Percentiles rank a stretch among this genome's conserved stretches.
These are phyloP conservation scores for Synanceia verrucosa DNA, from an alignment of 2,797 vertebrate genomes.

Conservation along the genomic window DNA sequence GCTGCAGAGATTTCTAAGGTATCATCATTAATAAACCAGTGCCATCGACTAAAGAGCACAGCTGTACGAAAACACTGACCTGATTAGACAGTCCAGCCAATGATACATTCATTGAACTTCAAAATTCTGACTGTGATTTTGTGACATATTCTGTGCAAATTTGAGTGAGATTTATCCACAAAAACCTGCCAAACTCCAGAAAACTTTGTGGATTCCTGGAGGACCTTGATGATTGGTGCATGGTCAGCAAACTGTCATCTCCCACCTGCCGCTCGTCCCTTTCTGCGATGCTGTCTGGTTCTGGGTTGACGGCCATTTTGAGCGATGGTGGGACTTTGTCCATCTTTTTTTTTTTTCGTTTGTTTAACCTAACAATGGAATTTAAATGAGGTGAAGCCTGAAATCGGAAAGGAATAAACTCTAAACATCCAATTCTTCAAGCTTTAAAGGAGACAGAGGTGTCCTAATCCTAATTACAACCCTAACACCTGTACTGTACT, in stretches of 20 bases:
- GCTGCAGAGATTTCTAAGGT: not conserved
- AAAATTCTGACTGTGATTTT: not conserved
- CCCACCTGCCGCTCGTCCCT: slow-evolving; percentile 32
- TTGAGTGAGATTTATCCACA: slow-evolving; percentile 14
- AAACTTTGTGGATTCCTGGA: slow-evolving; percentile 36
- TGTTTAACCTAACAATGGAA: slow-evolving; percentile 3
- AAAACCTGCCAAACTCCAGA: slow-evolving; percentile 34
- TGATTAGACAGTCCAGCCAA: too few relatives aligned
- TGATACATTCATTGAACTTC: not conserved
- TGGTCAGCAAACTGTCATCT: slow-evolving; percentile 58
- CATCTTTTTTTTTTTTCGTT: not conserved
- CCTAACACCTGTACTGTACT: not conserved
- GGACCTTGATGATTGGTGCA: slow-evolving; percentile 37
- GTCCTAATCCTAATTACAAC: not conserved
- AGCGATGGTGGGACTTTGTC: slow-evolving; percentile 18
- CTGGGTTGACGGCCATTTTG: slow-evolving; percentile 20
- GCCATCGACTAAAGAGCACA: not conserved
- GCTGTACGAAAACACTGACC: not conserved
- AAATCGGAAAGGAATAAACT: not conserved
- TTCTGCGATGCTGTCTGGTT: slow-evolving; percentile 25
- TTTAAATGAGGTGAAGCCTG: slow-evolving; percentile 10
- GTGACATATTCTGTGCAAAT: not conserved
- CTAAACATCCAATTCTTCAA: not conserved
- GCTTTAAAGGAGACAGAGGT: not conserved
- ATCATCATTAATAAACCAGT: not conserved